Evolutionary conservation across 2,113 vertebrate species (phyloP), one percentile per base, ranked within the genome.

Genomic region (Paedocypris sp.): DNA sequence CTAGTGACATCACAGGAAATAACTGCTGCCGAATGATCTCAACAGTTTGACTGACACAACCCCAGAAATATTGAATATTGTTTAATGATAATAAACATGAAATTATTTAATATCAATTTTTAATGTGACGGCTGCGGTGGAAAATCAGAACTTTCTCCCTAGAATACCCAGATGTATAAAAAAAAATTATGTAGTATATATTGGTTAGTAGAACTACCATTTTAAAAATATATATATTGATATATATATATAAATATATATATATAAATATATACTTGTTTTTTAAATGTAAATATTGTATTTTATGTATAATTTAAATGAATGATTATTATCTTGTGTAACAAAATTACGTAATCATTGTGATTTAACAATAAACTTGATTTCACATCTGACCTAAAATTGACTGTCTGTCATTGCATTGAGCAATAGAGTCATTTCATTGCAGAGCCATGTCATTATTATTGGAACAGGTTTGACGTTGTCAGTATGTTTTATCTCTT

Each of bases 401-500:
- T 3, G 8, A 53, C 16, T 4, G 8, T 19, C 33, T 53, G 32
- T 23, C 12, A 23, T 35, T 39, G 9, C 5, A 6, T 39, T 1
- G n/a, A 25, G 20, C 32, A 25, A 15, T 38, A 36, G 33, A 28
- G 22, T 54, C 11, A 16, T 39, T 31, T 29, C 26, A 2, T 31
- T 49, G 22, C 15, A 11, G 35, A 9, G 11, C 2, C 9, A 22
- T 4, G 6, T 9, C 13, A 2, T 53, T 26, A 39, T 26, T 4
- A 23, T 15, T 12, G 23, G 13, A 10, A 28, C 11, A 5, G 23
- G 28, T 23, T 39, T 54, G 51, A 26, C 35, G 39, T 39, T 39
- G 22, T 39, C 51, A 41, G 22, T 54, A 54, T 54, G 51, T 6
- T 54, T 54, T 39, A 54, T 54, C 35, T 54, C 35, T 28, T 18